These are phyloP conservation scores for cat (Felis catus) DNA, from an alignment of 2,113 vertebrate genomes.

Conservation along the genomic window F.catus_Fca126_mat1.0 CM031412.1:178555001-178555500, in stretches of 20 bases:
- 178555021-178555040: background rate
- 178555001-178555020: background rate
- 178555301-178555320: background rate
- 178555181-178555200: background rate
- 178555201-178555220: background rate
- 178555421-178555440: background rate
- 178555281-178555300: background rate
- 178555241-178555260: rapidly evolving
- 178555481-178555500: background rate
- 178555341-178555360: rapidly evolving
- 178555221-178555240: background rate
- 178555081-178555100: background rate
- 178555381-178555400: too few relatives aligned
- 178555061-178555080: background rate
- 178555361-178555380: background rate
- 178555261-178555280: background rate
- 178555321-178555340: background rate
- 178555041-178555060: background rate
- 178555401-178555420: background rate
- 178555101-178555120: background rate
- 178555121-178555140: background rate
- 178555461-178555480: background rate
- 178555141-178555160: rapidly evolving
- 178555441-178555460: too few relatives aligned
- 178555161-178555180: background rate